Percentiles rank a stretch among this genome's conserved stretches.
Conservation (phyloP, 1,140 invertebrate genomes). For the Pogonus chalceus region DNA sequence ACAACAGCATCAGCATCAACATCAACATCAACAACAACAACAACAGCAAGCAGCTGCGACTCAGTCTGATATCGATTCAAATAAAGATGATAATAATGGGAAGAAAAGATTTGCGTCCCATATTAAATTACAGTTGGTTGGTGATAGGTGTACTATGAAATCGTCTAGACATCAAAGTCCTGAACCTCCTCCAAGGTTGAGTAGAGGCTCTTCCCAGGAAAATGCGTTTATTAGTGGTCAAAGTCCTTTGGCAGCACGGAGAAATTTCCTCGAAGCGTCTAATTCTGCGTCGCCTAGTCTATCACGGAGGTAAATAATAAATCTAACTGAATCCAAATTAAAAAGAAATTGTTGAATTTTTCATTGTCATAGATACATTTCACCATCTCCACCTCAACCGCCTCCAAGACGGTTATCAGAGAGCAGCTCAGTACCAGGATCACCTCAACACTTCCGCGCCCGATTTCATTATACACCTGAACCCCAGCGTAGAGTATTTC, state of each 20-base stretch:
- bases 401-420: constrained; percentile 56
- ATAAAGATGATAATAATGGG: constrained; percentile 18
- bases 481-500: constrained; percentile 54
- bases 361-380: constrained; percentile 41
- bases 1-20: constrained; percentile 20
- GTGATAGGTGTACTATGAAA: constrained; percentile 28
- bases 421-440: constrained; percentile 56
- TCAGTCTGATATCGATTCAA: constrained; percentile 12
- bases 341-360: not conserved
- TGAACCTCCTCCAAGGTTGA: constrained; percentile 56
- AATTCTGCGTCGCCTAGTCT: constrained; percentile 44
- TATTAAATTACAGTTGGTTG: constrained; percentile 55
- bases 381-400: constrained; percentile 56
- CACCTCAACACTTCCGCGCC: constrained; percentile 53
- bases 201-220: constrained; percentile 36
- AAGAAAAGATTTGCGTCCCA: constrained; percentile 64
- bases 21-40: not conserved
- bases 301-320: constrained; percentile 44
- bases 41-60: constrained; percentile 17
- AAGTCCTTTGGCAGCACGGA: constrained; percentile 49
- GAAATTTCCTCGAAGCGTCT: constrained; percentile 44
- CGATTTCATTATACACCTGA: constrained; percentile 62
- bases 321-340: not conserved
- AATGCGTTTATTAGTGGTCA: constrained; percentile 25
- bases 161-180: constrained; percentile 44